A percentile compares a stretch with the other conserved stretches of the same genome.
Evolutionary conservation across 2,888 invertebrate genomes (phyloP).

Genomic region (Ceratothoa steindachneri): DNA sequence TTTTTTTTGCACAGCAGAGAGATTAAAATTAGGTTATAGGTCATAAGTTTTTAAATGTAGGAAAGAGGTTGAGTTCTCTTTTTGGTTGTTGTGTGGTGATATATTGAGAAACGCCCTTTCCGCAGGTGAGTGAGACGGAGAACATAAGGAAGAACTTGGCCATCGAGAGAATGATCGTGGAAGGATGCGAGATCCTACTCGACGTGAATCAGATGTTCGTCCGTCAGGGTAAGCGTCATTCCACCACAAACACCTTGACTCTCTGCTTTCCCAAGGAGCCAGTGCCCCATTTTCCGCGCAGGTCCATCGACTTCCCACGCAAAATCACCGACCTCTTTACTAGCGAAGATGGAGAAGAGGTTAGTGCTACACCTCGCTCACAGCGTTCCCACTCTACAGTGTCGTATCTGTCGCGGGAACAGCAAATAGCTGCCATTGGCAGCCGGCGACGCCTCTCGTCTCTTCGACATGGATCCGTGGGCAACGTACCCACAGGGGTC

Average conservation of each 20-base stretch:
- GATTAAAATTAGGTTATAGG: too few species aligned
- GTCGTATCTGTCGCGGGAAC: constrained; percentile 41
- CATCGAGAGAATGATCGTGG: constrained; percentile 87
- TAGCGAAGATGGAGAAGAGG: constrained; percentile 43
- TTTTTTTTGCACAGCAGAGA: too few species aligned
- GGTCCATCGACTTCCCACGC: constrained; percentile 46
- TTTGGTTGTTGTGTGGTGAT: too few species aligned
- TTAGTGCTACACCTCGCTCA: constrained; percentile 30
- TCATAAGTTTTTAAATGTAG: too few species aligned
- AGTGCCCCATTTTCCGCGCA: constrained; percentile 43
- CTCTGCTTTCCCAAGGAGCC: constrained; percentile 46
- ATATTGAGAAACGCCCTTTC: too few species aligned
- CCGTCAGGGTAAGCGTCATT: constrained; percentile 65
- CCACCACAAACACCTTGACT: constrained; percentile 30
- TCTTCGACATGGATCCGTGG: constrained; percentile 38
- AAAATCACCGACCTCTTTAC: constrained; percentile 45
- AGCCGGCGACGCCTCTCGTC: constrained; percentile 40
- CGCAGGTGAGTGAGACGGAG: constrained; percentile 81
- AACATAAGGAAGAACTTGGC: constrained; percentile 84
- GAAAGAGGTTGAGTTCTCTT: too few species aligned
- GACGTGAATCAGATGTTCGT: constrained; percentile 92
- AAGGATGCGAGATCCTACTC: constrained; percentile 84
- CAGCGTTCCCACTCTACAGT: constrained; percentile 47
- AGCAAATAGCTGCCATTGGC: constrained; percentile 34
- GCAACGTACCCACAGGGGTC: constrained; percentile 1